Evolutionary conservation across 2,797 vertebrate species (phyloP).

Genomic region (Simalia tracyae): DNA sequence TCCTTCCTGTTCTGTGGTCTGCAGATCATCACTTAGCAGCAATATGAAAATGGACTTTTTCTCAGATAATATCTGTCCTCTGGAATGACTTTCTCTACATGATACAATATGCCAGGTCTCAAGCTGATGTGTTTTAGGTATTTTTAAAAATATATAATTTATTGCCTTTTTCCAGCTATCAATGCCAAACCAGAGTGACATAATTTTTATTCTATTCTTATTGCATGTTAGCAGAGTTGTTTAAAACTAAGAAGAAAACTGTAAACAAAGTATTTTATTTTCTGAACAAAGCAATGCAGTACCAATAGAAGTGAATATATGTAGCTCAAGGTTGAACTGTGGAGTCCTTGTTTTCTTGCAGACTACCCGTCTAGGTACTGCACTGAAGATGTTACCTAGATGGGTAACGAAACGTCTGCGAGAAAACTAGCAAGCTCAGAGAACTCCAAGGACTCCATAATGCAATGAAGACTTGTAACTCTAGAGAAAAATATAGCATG

Average conservation of each 20-base stretch:
- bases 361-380: too few relatives aligned
- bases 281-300: neutral
- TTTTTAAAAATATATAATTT: neutral
- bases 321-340: too few relatives aligned
- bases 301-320: too few relatives aligned
- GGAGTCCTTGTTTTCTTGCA: too few relatives aligned
- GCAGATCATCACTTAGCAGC: neutral
- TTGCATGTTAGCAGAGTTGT: neutral
- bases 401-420: too few relatives aligned
- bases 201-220: neutral
- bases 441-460: too few relatives aligned
- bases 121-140: neutral
- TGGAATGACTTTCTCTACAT: neutral
- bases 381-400: too few relatives aligned
- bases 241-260: neutral
- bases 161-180: neutral
- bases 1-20: neutral
- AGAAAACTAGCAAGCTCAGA: too few relatives aligned
- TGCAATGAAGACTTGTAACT: neutral
- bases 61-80: neutral
- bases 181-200: neutral
- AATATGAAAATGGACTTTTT: neutral
- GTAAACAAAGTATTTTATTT: neutral
- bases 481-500: too few relatives aligned
- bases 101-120: neutral